A percentile compares a stretch with the other conserved stretches of the same genome.
These are phyloP conservation scores for Rattus rattus DNA, from an alignment of 2,113 vertebrate genomes.

Conservation along the genomic window DNA sequence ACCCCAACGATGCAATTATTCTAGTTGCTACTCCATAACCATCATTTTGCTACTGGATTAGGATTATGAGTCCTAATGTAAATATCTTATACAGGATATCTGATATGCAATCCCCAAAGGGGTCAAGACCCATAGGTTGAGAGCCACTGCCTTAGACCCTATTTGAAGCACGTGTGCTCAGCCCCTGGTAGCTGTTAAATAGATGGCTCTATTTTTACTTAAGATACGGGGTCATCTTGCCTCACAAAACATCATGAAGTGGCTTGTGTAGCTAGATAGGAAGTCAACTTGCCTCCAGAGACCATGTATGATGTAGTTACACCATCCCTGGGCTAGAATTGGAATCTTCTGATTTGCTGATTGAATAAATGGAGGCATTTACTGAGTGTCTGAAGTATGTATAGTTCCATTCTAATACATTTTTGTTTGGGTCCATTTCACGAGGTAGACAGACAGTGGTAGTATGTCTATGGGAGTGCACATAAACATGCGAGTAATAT, in stretches of 20 bases:
- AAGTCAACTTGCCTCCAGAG: neutral
- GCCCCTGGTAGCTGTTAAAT: neutral
- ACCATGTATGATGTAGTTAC: neutral
- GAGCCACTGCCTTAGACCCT: neutral
- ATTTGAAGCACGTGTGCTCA: neutral
- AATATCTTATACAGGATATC: neutral
- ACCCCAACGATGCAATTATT: neutral
- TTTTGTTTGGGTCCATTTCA: too few species aligned
- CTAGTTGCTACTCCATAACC: neutral
- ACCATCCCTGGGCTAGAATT: neutral
- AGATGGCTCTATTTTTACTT: neutral
- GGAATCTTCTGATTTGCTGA: neutral
- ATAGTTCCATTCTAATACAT: neutral
- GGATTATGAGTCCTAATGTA: neutral
- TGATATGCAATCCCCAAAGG: neutral
- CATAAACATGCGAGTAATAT: neutral
- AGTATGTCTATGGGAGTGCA: accelerated
- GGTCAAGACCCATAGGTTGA: neutral
- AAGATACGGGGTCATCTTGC: neutral
- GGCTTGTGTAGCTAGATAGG: neutral
- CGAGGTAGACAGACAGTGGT: neutral
- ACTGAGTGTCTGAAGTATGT: neutral
- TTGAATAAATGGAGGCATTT: neutral
- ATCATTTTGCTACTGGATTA: neutral
- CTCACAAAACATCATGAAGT: neutral